Evolutionary conservation across 2,113 vertebrate genomes (phyloP).

Genomic region (Microcebus griseorufus): DNA sequence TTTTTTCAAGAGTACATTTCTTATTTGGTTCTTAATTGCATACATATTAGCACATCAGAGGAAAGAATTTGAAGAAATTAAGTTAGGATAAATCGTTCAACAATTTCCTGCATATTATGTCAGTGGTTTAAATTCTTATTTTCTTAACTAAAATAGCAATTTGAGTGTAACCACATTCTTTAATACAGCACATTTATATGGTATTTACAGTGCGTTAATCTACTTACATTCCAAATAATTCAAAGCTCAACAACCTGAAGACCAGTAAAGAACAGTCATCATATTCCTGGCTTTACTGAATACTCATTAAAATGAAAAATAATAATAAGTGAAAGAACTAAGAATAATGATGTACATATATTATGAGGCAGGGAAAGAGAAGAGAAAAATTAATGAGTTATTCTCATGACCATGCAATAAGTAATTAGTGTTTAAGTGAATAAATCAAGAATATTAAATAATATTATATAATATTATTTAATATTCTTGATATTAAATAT

Average conservation of each 20-base stretch:
- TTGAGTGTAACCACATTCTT: neutral
- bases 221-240: neutral
- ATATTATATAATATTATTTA: no score
- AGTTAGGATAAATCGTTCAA: conserved; percentile 1
- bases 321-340: neutral
- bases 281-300: neutral
- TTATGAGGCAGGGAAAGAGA: neutral
- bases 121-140: conserved; percentile 45
- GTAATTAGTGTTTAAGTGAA: neutral
- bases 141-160: conserved; percentile 38
- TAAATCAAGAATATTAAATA: neutral
- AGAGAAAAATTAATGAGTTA: conserved; percentile 11
- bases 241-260: neutral
- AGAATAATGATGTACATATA: neutral
- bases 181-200: neutral
- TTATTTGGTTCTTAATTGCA: conserved; percentile 44
- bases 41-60: neutral
- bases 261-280: neutral
- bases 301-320: neutral
- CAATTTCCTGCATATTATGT: conserved; percentile 14
- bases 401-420: neutral
- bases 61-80: conserved; percentile 18
- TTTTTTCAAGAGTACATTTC: neutral
- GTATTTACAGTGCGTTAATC: neutral
- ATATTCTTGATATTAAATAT: neutral